Percentiles rank a stretch among this genome's conserved stretches.
Evolutionary conservation across 2,888 invertebrate genomes (phyloP).

Genomic region (Galerucella nymphaeae): DNA sequence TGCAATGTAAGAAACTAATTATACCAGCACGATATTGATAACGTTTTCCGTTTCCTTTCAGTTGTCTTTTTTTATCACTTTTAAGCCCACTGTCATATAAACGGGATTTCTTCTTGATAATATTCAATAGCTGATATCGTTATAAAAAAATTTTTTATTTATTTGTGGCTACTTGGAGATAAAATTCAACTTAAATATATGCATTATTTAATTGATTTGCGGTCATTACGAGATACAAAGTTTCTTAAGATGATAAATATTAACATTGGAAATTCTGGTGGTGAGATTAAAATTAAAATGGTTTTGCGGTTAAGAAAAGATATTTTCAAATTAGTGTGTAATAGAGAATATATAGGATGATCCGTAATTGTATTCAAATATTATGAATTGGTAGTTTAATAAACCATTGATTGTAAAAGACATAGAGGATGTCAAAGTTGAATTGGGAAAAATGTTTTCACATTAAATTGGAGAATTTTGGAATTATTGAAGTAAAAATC

Average conservation of each 20-base stretch:
- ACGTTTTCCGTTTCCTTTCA: slow-evolving; percentile 55
- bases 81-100: slow-evolving; percentile 36
- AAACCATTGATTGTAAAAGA: no score
- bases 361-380: no score
- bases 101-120: slow-evolving; percentile 39
- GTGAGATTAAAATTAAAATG: not conserved
- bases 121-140: slow-evolving; percentile 24
- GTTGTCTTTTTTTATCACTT: slow-evolving; percentile 51
- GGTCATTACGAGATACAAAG: not conserved
- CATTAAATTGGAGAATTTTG: no score
- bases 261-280: not conserved
- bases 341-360: no score
- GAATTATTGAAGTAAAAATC: no score
- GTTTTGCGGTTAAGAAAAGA: not conserved
- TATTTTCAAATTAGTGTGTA: no score
- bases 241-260: not conserved
- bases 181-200: not conserved
- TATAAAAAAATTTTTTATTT: slow-evolving; percentile 21
- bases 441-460: no score
- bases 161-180: slow-evolving; percentile 28
- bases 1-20: slow-evolving; percentile 39
- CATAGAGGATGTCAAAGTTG: no score
- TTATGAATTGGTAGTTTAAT: no score
- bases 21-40: slow-evolving; percentile 41
- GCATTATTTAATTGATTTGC: not conserved